Evolutionary conservation across 2,113 vertebrate species (phyloP).

Genomic region (Oryzias javanicus): DNA sequence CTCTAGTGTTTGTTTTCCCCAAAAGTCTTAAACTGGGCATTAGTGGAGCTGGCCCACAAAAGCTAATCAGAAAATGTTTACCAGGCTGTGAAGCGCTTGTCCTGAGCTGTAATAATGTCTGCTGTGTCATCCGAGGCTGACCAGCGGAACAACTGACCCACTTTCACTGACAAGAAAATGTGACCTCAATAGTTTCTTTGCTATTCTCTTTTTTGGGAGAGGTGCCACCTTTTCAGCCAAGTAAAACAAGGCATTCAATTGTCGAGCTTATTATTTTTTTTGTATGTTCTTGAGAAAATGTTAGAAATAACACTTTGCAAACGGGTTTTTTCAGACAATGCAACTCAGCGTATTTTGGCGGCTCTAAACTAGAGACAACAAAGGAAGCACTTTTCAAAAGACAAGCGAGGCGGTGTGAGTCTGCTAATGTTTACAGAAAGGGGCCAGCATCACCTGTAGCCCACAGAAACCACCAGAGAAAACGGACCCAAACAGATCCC

Average conservation of each 20-base stretch:
- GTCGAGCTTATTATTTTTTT: background rate
- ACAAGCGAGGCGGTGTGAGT: slow-evolving; percentile 4
- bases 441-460: slow-evolving; percentile 42
- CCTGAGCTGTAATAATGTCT: slow-evolving; percentile 27
- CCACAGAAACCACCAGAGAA: slow-evolving; percentile 21
- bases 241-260: slow-evolving; percentile 31
- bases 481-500: slow-evolving; percentile 31
- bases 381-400: slow-evolving; percentile 2
- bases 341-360: slow-evolving; percentile 17
- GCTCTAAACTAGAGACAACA: slow-evolving; percentile 2
- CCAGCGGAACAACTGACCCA: slow-evolving; percentile 64
- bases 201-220: slow-evolving; percentile 40
- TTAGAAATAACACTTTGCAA: slow-evolving; percentile 2
- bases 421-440: slow-evolving; percentile 23
- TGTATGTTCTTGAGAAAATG: background rate
- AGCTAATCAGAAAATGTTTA: background rate
- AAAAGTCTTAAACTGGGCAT: too few species aligned
- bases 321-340: slow-evolving; percentile 13
- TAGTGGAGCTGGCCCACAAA: background rate
- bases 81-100: slow-evolving; percentile 2
- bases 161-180: slow-evolving; percentile 61
- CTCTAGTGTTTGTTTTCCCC: background rate
- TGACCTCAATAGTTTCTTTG: slow-evolving; percentile 70
- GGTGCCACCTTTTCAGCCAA: slow-evolving; percentile 35
- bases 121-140: slow-evolving; percentile 42